Percentiles rank a stretch among this genome's conserved stretches.
Evolutionary conservation across 2,797 vertebrate genomes (phyloP).

Genomic region (Discoglossus pictus): DNA sequence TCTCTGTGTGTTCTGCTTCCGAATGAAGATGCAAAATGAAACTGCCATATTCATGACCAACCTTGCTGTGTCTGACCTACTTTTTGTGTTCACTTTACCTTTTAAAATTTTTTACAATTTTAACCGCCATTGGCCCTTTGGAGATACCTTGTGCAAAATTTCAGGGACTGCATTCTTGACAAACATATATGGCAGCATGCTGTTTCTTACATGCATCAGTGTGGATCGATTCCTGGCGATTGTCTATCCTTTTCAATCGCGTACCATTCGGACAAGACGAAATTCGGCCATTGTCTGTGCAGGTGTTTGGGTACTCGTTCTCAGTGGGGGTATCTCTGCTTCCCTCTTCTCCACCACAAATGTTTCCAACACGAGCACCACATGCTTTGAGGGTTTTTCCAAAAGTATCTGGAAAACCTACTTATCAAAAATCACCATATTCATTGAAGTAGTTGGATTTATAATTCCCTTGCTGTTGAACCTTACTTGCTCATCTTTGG

Average conservation of each 20-base stretch:
- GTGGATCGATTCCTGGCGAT: conserved; percentile 96
- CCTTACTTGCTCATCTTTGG: conserved; percentile 90
- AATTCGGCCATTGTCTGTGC: conserved; percentile 89
- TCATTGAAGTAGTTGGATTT: conserved; percentile 96
- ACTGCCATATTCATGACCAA: conserved; percentile 98
- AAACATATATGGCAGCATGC: conserved; percentile 97
- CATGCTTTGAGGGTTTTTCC: conserved; percentile 96
- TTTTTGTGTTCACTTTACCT: conserved; percentile 93
- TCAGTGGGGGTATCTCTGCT: conserved; percentile 92
- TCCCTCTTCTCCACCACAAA: conserved; percentile 96
- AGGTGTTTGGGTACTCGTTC: conserved; percentile 90
- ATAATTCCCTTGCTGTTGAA: conserved; percentile 90
- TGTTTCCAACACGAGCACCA: conserved; percentile 81
- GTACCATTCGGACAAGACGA: conserved; percentile 84
- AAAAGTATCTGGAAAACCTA: conserved; percentile 95
- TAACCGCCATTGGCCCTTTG: conserved; percentile 94
- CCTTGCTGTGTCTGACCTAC: conserved; percentile 89
- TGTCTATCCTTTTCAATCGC: conserved; percentile 91
- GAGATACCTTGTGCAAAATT: conserved; percentile 90
- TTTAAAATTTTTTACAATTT: conserved; percentile 98
- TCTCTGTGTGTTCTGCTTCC: conserved; percentile 93
- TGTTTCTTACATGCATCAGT: conserved; percentile 97
- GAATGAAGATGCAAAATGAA: conserved; percentile 92
- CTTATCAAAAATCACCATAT: conserved; percentile 96
- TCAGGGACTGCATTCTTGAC: conserved; percentile 95